A percentile compares a stretch with the other conserved stretches of the same genome.
Evolutionary conservation across 2,113 vertebrate genomes (phyloP).

Genomic region (Lophotis ruficrista): DNA sequence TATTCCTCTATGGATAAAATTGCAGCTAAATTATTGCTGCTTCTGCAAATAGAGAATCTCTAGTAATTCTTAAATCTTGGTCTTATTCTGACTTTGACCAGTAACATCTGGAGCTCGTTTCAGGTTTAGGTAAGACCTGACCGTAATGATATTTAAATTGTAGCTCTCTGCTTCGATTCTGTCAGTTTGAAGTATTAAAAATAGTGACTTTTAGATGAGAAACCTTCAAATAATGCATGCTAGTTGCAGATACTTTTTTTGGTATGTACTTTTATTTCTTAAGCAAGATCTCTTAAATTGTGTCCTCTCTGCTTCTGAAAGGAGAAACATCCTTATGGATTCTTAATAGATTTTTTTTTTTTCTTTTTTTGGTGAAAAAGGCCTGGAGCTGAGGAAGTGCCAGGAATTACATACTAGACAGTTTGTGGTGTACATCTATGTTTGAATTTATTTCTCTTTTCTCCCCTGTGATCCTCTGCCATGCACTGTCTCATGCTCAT

Average conservation of each 20-base stretch:
- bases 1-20: neutral
- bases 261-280: neutral
- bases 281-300: neutral
- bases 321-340: neutral
- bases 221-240: neutral
- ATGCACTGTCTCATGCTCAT: neutral
- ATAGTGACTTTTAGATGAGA: neutral
- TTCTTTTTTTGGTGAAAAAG: neutral
- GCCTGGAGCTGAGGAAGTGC: neutral
- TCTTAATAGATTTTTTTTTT: neutral
- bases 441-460: neutral
- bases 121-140: neutral
- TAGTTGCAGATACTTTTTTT: neutral
- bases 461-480: neutral
- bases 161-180: neutral
- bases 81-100: neutral
- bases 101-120: neutral
- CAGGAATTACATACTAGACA: neutral
- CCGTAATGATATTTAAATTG: neutral
- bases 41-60: neutral
- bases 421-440: neutral
- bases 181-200: neutral
- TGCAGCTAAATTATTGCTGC: neutral
- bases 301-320: neutral
- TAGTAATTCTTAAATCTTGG: neutral